Evolutionary conservation across 2,888 invertebrate species (phyloP), one percentile per base, ranked within the genome.

Genomic region (Hypercompe scribonia): DNA sequence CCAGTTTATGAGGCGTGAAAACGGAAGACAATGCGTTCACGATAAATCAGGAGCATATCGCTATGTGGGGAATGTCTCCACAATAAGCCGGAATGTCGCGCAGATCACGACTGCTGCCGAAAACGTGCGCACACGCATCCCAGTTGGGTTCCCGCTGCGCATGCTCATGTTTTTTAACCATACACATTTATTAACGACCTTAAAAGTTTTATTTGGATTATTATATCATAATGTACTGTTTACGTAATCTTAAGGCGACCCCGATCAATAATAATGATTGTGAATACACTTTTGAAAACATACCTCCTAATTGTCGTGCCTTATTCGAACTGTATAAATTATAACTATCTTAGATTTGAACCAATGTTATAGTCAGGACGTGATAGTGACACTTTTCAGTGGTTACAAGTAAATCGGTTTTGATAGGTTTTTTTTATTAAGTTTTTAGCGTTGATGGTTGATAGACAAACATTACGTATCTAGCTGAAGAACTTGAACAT

Each of bases 21-120:
- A 89, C 87, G 80, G 91, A 88, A 91, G 89, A 91, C 91, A 91
- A 92, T 88, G 87, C 84, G 82, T 82, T 84, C 80, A 88, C 85
- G 84, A 85, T 79, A 82, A 83, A 86, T 89, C 93, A 91, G 93
- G 93, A 91, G 90, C 94, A 92, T 90, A 91, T 90, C 91, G 93
- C 91, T 92, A 93, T 93, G 92, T 83, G 77, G 87, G 89, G 93
- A 94, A 95, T 94, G 85, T 83, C 84, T 80, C 72, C 80, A 81
- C 84, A 86, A 85, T 83, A 81, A 77, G 78, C 61, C 64, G 85
- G 90, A 90, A 90, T 90, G 89, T 88, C 80, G 82, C 82, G 83
- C 83, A 80, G 84, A 85, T 87, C 90, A 89, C 88, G 88, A 88
- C 88, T 81, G 78, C 87, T 86, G 89, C 88, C 90, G 88, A 90